Base-by-base conservation (phyloP, 2,113 vertebrate genomes). In the Actinemys pallida region DNA sequence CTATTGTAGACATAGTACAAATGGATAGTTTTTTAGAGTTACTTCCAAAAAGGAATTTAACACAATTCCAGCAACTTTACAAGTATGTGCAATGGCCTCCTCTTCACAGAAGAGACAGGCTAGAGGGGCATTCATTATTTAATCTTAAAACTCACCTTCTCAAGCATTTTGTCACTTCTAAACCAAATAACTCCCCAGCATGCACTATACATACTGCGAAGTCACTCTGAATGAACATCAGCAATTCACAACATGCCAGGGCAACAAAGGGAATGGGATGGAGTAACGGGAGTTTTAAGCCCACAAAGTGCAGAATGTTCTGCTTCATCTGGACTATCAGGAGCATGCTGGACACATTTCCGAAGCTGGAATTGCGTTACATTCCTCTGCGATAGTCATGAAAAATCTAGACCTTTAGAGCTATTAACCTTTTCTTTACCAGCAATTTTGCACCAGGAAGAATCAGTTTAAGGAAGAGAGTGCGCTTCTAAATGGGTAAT, bases 11-110 rank as follows among this genome's bases (percentile, higher is more conserved):
- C 1, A 65, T 1, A 47, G 24, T 17, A 85, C 9, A 76, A 39
- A 52, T 0, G 0, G 2, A 5, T 2, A 59, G 27, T 82, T 20
- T 20, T 69, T 49, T 27, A 62, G 20, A 47, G 24, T 24, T 2
- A 82, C 2, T 59, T 93, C 27, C 31, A n/a, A 35, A 69, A 88
- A 87, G 6, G 84, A 84, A 72, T 57, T 19, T n/a, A 50, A 45
- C 5, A 31, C 22, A 17, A 57, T 57, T 93, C 69, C 76, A 72
- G 83, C 52, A 10, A 54, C 20, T 0, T 1, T 1, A 24, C 22
- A 78, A 42, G 4, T 45, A 27, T 29, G 72, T 76, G 75, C 13
- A 78, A 16, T 47, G 25, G 22, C 42, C 24, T 78, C 42, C 42
- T 25, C 24, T 7, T 88, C 69, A 94, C 49, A 39, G 22, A 54